Percentiles rank a stretch among this genome's conserved stretches.
phyloP scores from a whole-genome alignment of 2,113 vertebrate species.

The Bucco capensis region DNA sequence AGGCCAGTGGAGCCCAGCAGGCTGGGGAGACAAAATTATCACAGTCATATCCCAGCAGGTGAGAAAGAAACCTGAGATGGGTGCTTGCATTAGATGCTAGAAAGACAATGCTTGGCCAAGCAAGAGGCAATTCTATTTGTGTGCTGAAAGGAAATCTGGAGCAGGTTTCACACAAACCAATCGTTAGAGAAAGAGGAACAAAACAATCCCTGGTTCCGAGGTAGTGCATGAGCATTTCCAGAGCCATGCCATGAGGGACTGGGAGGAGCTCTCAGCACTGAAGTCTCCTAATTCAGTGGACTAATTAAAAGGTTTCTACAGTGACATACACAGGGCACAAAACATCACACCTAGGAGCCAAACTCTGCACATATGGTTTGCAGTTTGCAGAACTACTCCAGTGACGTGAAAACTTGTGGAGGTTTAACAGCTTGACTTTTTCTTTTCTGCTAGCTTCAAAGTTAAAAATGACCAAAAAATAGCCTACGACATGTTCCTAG shows the following conservation, averaged over 20 bases:
- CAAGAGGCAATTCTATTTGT: neutral
- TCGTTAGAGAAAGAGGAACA: neutral
- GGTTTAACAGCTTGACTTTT: neutral
- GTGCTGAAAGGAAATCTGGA: neutral
- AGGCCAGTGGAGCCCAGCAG: neutral
- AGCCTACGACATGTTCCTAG: neutral
- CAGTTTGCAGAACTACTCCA: neutral
- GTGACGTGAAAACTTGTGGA: neutral
- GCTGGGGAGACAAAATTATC: slow-evolving; percentile 38
- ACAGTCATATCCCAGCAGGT: neutral
- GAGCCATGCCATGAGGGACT: neutral
- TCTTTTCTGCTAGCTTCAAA: neutral
- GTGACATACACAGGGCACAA: fast-evolving
- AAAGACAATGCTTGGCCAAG: slow-evolving; percentile 14
- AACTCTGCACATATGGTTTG: neutral
- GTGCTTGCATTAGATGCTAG: slow-evolving; percentile 1
- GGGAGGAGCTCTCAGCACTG: fast-evolving
- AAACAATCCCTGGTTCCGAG: neutral
- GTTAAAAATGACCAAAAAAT: neutral
- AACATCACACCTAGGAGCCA: neutral
- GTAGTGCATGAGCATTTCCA: neutral
- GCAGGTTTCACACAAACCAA: neutral
- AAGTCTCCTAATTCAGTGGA: neutral
- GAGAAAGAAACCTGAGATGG: slow-evolving; percentile 49
- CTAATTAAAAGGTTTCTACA: neutral